These are phyloP conservation scores for Rhagonycha fulva DNA, from an alignment of 2,888 invertebrate species.

Conservation along the genomic window DNA sequence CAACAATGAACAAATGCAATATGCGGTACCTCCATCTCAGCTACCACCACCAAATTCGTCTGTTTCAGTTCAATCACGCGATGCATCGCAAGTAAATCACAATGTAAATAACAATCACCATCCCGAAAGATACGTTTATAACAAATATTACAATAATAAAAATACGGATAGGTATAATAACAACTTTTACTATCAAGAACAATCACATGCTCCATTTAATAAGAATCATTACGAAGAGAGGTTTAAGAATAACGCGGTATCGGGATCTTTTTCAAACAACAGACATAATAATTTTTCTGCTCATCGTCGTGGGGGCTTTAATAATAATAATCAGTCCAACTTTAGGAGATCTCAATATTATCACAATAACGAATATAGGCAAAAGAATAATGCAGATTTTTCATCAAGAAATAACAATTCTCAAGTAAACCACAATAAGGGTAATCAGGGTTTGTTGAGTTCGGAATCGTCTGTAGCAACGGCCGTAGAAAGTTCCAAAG, in stretches of 20 bases:
- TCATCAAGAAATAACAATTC: not conserved
- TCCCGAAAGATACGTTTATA: not conserved
- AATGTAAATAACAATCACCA: constrained; percentile 17
- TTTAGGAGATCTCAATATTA: not conserved
- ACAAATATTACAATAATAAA: not conserved
- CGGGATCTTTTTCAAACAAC: not conserved
- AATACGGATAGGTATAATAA: constrained; percentile 1
- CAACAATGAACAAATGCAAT: constrained; percentile 11
- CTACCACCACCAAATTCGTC: not conserved
- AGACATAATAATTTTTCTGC: not conserved
- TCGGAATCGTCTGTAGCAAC: not conserved
- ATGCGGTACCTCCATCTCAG: not conserved
- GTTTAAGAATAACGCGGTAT: not conserved
- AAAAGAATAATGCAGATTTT: not conserved
- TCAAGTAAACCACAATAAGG: not conserved
- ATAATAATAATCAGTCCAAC: not conserved
- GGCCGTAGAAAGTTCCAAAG: not conserved
- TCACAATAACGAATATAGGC: not conserved
- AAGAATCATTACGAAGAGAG: not conserved
- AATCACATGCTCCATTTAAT: not conserved
- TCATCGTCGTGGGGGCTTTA: not conserved
- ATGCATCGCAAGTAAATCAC: constrained; percentile 17
- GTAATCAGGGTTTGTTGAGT: not conserved
- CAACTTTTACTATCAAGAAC: not conserved
- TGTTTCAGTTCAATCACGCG: not conserved